A percentile compares a stretch with the other conserved stretches of the same genome.
These are phyloP conservation scores for Arctocebus calabarensis DNA, from an alignment of 2,797 vertebrate species.

Conservation along the genomic window DNA sequence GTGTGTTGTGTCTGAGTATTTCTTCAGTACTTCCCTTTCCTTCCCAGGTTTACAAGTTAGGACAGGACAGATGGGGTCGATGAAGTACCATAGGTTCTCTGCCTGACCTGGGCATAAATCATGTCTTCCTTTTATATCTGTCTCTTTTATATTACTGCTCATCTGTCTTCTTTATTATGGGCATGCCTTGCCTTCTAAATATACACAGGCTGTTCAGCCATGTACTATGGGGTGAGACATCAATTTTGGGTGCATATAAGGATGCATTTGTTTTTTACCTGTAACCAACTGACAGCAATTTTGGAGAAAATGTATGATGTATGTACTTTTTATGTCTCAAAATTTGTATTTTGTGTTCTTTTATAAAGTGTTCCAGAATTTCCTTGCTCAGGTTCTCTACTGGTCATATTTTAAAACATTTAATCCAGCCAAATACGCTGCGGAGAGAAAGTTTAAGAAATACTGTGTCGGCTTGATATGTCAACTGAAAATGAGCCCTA, in stretches of 20 bases:
- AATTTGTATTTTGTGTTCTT: background rate
- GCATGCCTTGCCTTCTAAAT: conserved; percentile 57
- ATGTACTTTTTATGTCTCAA: background rate
- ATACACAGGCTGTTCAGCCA: background rate
- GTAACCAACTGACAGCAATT: background rate
- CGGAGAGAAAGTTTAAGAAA: background rate
- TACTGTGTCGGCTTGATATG: background rate
- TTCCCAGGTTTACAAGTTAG: background rate
- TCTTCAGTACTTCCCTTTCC: background rate
- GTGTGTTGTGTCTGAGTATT: background rate
- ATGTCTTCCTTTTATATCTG: background rate
- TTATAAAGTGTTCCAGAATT: background rate
- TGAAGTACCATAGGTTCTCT: conserved; percentile 44
- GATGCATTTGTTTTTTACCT: conserved; percentile 23
- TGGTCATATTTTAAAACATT: background rate
- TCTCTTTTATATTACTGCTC: conserved; percentile 33
- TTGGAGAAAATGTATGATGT: background rate
- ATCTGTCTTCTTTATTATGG: conserved; percentile 63
- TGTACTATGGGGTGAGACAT: background rate
- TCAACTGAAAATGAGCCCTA: background rate
- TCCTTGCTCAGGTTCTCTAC: background rate
- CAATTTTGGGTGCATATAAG: background rate
- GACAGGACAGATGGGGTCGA: background rate
- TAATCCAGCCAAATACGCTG: background rate
- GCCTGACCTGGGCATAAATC: conserved; percentile 12